Evolutionary conservation across 2,113 vertebrate species (phyloP), one percentile per base, ranked within the genome.

Genomic region (Archocentrus centrarchus): DNA sequence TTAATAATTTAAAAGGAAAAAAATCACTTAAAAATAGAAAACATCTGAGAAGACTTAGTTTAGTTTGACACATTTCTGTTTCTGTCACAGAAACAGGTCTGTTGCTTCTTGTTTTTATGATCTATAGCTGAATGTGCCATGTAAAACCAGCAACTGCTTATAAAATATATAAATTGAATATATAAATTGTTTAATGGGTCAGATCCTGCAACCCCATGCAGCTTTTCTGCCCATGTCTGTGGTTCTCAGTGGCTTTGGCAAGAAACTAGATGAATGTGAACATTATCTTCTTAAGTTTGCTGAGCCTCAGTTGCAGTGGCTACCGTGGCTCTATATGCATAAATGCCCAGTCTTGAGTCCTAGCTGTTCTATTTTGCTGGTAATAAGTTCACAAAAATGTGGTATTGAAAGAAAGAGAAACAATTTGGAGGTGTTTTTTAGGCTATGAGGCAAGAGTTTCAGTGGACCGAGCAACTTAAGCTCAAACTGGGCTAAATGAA

Each of bases 111-210:
- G 41, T 32, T 17, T 32, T 61, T 32, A 10, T 27, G 27, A 5
- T 60, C 18, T 10, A 61, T 61, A 10, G 59, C 4, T 68, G 39
- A 47, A 68, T 47, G 64, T 27, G 44, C 44, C 39, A 68, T 68
- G 64, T 68, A 68, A 68, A 2, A 47, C 20, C 8, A n/a, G 20
- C 14, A 68, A 22, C 39, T 68, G 39, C 22, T 68, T 27, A 47
- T 47, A 41, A 68, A 27, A 47, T 0, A 47, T 68, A 27, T 3
- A 22, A 27, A 22, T 27, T 47, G 64, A 27, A 47, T 0, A 47
- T 68, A 27, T 3, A 22, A 27, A 22, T 27, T 47, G 64, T 27
- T 27, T 68, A 27, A 27, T 68, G 37, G 37, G 37, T 39, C 37
- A 39, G 37, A 39, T 39, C 37, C 37, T 10, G 37, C 9, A 9